Conservation (phyloP, 2,888 invertebrate genomes). For the Diadromus collaris region DNA sequence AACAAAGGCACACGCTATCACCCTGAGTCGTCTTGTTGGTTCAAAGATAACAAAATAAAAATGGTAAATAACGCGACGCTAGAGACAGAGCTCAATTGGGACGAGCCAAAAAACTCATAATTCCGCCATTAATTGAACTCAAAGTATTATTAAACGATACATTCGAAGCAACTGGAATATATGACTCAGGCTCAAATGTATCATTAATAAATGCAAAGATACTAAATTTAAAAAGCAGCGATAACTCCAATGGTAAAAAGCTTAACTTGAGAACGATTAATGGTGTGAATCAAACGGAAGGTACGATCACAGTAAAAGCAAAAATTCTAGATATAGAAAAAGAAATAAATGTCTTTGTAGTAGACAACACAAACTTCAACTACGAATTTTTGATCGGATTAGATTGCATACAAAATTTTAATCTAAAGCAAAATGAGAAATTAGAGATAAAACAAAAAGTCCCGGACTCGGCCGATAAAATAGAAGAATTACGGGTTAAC, state of each 20-base stretch:
- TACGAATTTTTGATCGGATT: not conserved
- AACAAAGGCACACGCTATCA: no score
- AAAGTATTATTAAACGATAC: conserved; percentile 50
- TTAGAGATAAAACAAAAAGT: conserved; percentile 27
- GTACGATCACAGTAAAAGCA: conserved; percentile 45
- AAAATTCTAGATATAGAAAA: not conserved
- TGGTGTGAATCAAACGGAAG: conserved; percentile 38
- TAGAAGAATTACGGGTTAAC: no score
- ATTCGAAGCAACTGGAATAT: conserved; percentile 46
- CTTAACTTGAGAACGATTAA: conserved; percentile 59
- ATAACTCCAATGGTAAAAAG: conserved; percentile 24
- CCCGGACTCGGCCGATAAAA: no score
- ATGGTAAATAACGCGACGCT: no score
- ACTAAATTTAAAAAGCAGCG: conserved; percentile 45
- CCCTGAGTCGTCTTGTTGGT: no score
- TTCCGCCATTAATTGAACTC: conserved; percentile 62
- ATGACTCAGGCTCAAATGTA: conserved; percentile 61
- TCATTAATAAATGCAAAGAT: conserved; percentile 62
- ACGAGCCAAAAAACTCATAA: conserved; percentile 43
- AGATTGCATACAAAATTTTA: not conserved
- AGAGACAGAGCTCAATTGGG: no score
- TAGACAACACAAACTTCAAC: not conserved
- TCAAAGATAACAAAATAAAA: no score
- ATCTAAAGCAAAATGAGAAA: not conserved
- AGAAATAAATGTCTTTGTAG: not conserved